Conservation (phyloP, 2,888 invertebrate genomes). For the Drosophila incognita region DNA sequence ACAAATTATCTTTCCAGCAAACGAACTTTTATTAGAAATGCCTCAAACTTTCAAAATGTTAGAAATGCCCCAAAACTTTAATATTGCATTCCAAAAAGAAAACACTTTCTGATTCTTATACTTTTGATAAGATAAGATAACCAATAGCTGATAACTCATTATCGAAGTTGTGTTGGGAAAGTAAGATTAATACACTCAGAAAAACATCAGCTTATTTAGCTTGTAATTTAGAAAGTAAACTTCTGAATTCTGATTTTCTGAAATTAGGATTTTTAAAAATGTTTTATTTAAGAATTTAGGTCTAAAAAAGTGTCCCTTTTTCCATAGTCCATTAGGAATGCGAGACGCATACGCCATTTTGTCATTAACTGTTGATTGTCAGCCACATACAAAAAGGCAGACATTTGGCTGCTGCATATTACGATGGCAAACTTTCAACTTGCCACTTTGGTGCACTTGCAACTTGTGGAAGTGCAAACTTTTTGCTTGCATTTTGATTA, state of each 20-base stretch:
- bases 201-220: not conserved
- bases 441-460: constrained; percentile 38
- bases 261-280: not conserved
- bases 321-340: constrained; percentile 13
- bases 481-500: constrained; percentile 71
- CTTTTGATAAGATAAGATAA: not conserved
- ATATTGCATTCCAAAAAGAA: not conserved
- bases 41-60: not conserved
- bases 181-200: not conserved
- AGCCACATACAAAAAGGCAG: not conserved
- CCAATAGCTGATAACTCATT: not conserved
- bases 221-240: not conserved
- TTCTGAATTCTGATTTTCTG: not conserved
- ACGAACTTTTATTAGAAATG: not conserved
- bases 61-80: not conserved
- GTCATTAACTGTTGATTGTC: constrained; percentile 68
- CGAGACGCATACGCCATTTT: constrained; percentile 49
- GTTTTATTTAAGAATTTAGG: not conserved
- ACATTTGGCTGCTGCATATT: constrained; percentile 11
- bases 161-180: not conserved
- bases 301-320: not conserved
- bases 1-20: constrained; percentile 2
- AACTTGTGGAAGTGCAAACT: constrained; percentile 61
- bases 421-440: constrained; percentile 28
- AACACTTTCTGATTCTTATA: not conserved